Conservation (phyloP, 1,140 invertebrate species). For the Heliothis subflexa region DNA sequence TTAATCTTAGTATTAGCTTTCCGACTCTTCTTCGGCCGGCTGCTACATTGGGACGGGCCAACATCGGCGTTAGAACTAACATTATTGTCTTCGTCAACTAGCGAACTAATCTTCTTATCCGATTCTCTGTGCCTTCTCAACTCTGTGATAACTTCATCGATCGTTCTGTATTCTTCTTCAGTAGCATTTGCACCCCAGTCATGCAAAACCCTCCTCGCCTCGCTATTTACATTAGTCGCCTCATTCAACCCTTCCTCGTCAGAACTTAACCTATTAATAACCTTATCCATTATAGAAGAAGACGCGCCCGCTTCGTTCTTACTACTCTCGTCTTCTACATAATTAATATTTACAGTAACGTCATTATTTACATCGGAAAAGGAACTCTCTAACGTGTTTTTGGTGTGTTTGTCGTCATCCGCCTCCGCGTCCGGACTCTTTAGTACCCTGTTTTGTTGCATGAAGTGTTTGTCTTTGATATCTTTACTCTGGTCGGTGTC, state of each 20-base stretch:
- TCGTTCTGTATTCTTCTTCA: conserved; percentile 67
- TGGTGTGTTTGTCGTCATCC: conserved; percentile 65
- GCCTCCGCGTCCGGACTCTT: conserved; percentile 65
- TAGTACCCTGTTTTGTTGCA: conserved; percentile 81
- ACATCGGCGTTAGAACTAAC: conserved; percentile 49
- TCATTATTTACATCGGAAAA: conserved; percentile 73
- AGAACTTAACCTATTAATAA: conserved; percentile 70
- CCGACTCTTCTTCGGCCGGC: conserved; percentile 65
- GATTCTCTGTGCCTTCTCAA: conserved; percentile 69
- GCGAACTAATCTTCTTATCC: conserved; percentile 64
- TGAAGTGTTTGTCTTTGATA: conserved; percentile 73
- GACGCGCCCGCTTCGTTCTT: conserved; percentile 82
- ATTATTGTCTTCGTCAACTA: conserved; percentile 66
- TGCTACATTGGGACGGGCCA: conserved; percentile 50
- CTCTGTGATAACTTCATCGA: conserved; percentile 74
- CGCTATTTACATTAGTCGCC: conserved; percentile 45
- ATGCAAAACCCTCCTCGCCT: conserved; percentile 48
- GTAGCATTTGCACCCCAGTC: conserved; percentile 61
- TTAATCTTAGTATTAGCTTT: conserved; percentile 68
- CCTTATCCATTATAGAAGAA: conserved; percentile 61
- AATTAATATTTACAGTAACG: conserved; percentile 77
- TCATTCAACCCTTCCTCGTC: conserved; percentile 64
- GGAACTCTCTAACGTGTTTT: conserved; percentile 72
- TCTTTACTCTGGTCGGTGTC: conserved; percentile 84
- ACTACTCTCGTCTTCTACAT: conserved; percentile 66